Conservation (phyloP, 2,888 invertebrate species). For the Trichogramma evanescens region DNA sequence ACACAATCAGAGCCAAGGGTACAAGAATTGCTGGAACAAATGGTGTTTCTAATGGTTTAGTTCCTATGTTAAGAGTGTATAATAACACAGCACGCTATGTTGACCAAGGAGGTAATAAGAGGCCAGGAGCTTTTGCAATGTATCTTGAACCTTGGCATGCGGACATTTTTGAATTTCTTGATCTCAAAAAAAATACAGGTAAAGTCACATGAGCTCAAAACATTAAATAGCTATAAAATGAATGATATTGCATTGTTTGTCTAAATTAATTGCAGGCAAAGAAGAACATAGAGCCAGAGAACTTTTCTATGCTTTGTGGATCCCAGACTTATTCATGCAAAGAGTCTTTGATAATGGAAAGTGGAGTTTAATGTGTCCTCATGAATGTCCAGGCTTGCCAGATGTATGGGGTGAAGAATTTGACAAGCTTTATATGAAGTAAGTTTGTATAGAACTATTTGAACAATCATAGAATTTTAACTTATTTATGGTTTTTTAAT, state of each 20-base stretch:
- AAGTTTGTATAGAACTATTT: constrained; percentile 23
- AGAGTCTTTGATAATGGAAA: constrained; percentile 74
- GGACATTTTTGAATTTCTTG: constrained; percentile 91
- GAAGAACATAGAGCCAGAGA: constrained; percentile 92
- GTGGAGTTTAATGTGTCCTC: constrained; percentile 98
- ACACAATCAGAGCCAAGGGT: constrained; percentile 88
- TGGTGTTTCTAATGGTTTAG: constrained; percentile 88
- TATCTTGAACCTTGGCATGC: constrained; percentile 99
- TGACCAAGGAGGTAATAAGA: constrained; percentile 95
- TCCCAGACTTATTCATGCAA: constrained; percentile 97
- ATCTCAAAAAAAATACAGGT: constrained; percentile 87
- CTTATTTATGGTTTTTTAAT: neutral
- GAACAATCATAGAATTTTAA: neutral
- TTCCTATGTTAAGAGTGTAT: constrained; percentile 92
- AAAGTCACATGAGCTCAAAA: neutral
- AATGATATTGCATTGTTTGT: neutral
- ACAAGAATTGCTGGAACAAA: constrained; percentile 90
- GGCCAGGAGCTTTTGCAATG: constrained; percentile 95
- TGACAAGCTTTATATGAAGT: constrained; percentile 75
- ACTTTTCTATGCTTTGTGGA: constrained; percentile 95
- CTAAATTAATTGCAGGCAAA: constrained; percentile 53
- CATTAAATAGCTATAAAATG: neutral
- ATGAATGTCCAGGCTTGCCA: constrained; percentile 80
- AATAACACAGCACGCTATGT: constrained; percentile 95
- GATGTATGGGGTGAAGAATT: constrained; percentile 96